These are phyloP conservation scores for Galaxias olidus DNA, from an alignment of 2,797 vertebrate genomes.

Conservation along the genomic window DNA sequence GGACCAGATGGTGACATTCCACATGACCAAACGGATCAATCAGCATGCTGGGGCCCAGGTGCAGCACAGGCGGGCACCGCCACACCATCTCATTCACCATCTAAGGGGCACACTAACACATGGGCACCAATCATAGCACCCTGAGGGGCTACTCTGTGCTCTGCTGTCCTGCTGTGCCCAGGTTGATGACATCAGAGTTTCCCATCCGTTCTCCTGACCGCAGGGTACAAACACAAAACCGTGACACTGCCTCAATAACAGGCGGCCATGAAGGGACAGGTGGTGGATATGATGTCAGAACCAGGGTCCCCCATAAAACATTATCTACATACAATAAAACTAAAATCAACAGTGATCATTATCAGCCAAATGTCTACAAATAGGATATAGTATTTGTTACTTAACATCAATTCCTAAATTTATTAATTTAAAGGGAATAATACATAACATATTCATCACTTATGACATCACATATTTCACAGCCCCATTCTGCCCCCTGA, in stretches of 20 bases:
- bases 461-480: not conserved
- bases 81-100: slow-evolving; percentile 95
- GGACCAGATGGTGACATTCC: slow-evolving; percentile 99
- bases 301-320: slow-evolving; percentile 65
- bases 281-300: slow-evolving; percentile 66
- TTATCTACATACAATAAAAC: not conserved
- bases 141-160: slow-evolving; percentile 82
- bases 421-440: not conserved
- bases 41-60: slow-evolving; percentile 97
- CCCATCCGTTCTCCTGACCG: slow-evolving; percentile 91
- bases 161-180: slow-evolving; percentile 89
- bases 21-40: slow-evolving; percentile 99
- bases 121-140: slow-evolving; percentile 94
- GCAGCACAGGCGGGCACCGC: slow-evolving; percentile 95
- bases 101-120: slow-evolving; percentile 96
- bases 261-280: slow-evolving; percentile 44
- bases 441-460: too few species aligned
- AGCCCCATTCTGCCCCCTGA: not conserved
- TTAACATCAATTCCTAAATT: not conserved
- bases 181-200: slow-evolving; percentile 99
- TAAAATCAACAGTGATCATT: not conserved
- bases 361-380: not conserved
- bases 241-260: slow-evolving; percentile 47
- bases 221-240: slow-evolving; percentile 61
- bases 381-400: not conserved